Percentiles rank a stretch among this genome's conserved stretches.
Evolutionary conservation across 2,888 invertebrate genomes (phyloP).

Genomic region (Ethmia dodecea): DNA sequence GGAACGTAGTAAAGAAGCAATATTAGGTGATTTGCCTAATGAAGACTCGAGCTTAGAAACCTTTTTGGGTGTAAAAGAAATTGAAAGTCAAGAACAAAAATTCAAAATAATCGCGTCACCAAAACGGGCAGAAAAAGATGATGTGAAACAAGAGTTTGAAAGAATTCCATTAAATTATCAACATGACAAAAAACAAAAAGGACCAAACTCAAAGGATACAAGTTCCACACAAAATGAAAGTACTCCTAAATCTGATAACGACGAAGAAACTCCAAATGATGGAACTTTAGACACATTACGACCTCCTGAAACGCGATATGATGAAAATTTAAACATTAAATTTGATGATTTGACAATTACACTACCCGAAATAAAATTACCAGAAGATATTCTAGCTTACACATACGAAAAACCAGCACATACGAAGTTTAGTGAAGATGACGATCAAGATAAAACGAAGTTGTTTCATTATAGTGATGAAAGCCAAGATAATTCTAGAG

Average conservation of each 20-base stretch:
- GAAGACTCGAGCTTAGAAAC: conserved; percentile 38
- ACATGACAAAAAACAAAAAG: conserved; percentile 31
- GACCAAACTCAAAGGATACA: too few relatives aligned
- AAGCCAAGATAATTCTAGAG: conserved; percentile 20
- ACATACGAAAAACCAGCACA: conserved; percentile 37
- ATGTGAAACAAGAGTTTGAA: conserved; percentile 67
- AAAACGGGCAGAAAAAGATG: conserved; percentile 23
- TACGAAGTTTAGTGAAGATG: conserved; percentile 11
- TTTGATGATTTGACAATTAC: conserved; percentile 60
- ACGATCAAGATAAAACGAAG: conserved; percentile 24
- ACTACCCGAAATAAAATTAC: conserved; percentile 66
- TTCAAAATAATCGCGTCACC: conserved; percentile 28
- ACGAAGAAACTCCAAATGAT: conserved; percentile 23
- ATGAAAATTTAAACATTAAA: conserved; percentile 58
- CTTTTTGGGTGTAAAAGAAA: conserved; percentile 28
- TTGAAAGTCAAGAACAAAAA: conserved; percentile 24
- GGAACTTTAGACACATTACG: conserved; percentile 40
- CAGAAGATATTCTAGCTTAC: conserved; percentile 61
- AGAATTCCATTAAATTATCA: conserved; percentile 65
- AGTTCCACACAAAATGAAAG: conserved; percentile 15
- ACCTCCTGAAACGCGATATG: conserved; percentile 41
- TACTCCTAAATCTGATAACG: conserved; percentile 20
- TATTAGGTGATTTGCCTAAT: too few relatives aligned
- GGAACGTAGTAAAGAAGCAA: conserved; percentile 19
- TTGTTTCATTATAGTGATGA: conserved; percentile 34